Evolutionary conservation across 2,113 vertebrate genomes (phyloP), one percentile per base, ranked within the genome.

Genomic region (Phylloscopus whistleri): DNA sequence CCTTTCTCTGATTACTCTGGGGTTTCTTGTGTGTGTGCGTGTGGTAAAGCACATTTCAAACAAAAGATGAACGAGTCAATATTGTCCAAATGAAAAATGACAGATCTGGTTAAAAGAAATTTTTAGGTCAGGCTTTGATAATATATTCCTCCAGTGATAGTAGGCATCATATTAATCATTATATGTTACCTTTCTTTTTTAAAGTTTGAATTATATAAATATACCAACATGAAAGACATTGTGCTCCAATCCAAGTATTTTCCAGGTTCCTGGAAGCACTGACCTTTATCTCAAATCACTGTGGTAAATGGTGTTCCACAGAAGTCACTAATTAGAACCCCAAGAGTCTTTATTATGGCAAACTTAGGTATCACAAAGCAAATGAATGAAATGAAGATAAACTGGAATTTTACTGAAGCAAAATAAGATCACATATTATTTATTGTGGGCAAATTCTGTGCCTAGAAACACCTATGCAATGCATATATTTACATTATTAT

Each of bases 41-140:
- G 33, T 39, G 64, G 28, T 88, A 86, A 84, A 92, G 73, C 60
- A 81, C 31, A 75, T 78, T 86, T 95, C 56, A 94, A 78, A 86
- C 90, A 75, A 35, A 90, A 93, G 55, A 93, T 30, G 72, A 94
- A 86, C 33, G 74, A 90, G 56, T 67, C 60, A 81, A 2, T 90
- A 72, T 81, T 95, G 20, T 90, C 69, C 83, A 89, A 92, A 90
- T n/a, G 21, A 93, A 93, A 96, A 92, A 92, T 37, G 35, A 74
- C 31, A 87, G 30, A 30, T 72, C 14, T 92, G 28, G 26, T 52
- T 84, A 18, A 88, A 85, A 94, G 49, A 89, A 72, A 66, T 58
- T 60, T 91, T 83, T 86, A 69, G 73, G 60, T 86, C n/a, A 72
- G 64, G 13, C 48, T 75, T 88, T 76, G 74, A 56, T 72, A 94